Evolutionary conservation across 2,113 vertebrate genomes (phyloP), one percentile per base, ranked within the genome.

Genomic region (Reinhardtius hippoglossoides): DNA sequence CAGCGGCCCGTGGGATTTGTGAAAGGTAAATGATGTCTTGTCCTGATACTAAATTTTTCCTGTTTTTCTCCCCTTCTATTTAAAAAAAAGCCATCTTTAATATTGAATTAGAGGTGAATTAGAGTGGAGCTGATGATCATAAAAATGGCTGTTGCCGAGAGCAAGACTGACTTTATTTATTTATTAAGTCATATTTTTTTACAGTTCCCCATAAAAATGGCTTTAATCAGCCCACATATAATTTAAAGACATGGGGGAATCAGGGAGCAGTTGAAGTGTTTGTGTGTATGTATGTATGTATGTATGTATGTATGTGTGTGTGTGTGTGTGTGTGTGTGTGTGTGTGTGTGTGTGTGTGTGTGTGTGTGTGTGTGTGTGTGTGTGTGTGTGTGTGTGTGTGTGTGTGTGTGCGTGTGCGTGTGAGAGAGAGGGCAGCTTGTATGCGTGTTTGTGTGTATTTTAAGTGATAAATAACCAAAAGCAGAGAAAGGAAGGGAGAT

Each of bases 61-160:
- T 70, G 54, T 79, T 75, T 58, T 71, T 80, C 72, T 75, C 68
- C 58, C 12, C 63, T 12, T 42, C 9, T 42, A 42, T 26, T 81
- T 59, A 82, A 75, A 85, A 31, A 88, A 71, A 92, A 90, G 86
- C 89, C 74, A 31, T 90, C 87, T 91, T 91, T 94, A 27, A 88
- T 90, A 94, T 84, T 91, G 88, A 94, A 94, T 93, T 91, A 93
- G 92, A 95, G 95, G 94, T 92, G 94, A 95, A 95, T 94, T 89
- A 92, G 82, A 82, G 74, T 57, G n/a, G 81, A 85, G 82, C 90
- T 92, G 91, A 95, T 95, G 94, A 94, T 89, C 93, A 95, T 94
- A 94, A 93, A 94, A 94, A 94, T 82, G 87, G 81, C 89, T 81
- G 74, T 83, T 76, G 90, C 91, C 89, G 86, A 92, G 91, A 81